Conservation (phyloP, 2,888 invertebrate species). For the Caenorhabditis sp. region DNA sequence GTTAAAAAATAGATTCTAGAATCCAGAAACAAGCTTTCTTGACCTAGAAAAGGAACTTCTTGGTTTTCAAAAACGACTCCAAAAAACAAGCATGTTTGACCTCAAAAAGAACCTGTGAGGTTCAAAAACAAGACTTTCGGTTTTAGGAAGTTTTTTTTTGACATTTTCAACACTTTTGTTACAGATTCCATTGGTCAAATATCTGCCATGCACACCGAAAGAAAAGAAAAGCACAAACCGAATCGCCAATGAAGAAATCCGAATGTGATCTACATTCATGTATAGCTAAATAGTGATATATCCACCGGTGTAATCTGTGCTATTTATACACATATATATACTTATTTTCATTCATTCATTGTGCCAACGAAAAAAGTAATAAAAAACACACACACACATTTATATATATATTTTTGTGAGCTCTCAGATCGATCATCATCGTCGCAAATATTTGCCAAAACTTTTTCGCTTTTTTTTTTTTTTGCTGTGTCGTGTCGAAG, state of each 20-base stretch:
- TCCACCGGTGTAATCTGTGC: background rate
- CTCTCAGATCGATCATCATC: background rate
- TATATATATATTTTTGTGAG: too few species aligned
- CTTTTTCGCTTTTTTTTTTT: background rate
- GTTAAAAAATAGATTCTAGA: too few species aligned
- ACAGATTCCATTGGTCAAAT: conserved; percentile 50
- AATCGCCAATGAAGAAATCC: conserved; percentile 34
- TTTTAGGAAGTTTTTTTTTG: too few species aligned
- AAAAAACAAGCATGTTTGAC: too few species aligned
- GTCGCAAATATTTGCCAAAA: background rate
- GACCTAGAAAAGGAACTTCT: too few species aligned
- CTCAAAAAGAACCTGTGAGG: too few species aligned
- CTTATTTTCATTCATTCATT: background rate
- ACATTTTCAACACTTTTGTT: conserved; percentile 5
- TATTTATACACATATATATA: background rate
- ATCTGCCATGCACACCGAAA: conserved; percentile 62
- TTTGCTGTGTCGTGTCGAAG: background rate
- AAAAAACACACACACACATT: background rate
- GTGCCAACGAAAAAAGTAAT: background rate
- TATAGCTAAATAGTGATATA: too few species aligned
- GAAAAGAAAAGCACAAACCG: conserved; percentile 46
- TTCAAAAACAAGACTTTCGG: background rate
- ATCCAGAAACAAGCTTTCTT: too few species aligned
- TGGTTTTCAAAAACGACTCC: too few species aligned
- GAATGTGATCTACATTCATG: background rate